phyloP scores from a whole-genome alignment of 2,113 vertebrate species.

The Ciconia maguari region DNA sequence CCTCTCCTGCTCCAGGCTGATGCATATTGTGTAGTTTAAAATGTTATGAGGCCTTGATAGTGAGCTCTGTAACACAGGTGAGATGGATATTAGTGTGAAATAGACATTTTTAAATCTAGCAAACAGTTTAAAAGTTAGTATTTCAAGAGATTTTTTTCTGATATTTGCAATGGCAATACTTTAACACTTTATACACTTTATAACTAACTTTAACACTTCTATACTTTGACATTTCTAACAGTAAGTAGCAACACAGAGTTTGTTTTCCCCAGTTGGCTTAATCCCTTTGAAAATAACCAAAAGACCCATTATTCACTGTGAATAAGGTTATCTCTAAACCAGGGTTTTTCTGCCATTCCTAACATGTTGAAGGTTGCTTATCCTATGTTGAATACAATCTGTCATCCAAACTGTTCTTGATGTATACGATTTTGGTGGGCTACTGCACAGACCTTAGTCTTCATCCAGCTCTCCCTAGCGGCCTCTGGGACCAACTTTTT shows the following conservation, averaged over 20 bases:
- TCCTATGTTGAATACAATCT: neutral
- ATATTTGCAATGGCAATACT: neutral
- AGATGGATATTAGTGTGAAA: neutral
- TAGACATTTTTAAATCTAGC: neutral
- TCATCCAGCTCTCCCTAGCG: neutral
- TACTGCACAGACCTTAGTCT: neutral
- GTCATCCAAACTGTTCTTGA: neutral
- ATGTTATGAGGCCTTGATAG: neutral
- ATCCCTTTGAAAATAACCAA: neutral
- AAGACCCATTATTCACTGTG: neutral
- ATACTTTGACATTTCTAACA: neutral
- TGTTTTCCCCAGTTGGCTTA: neutral
- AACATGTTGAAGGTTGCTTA: neutral
- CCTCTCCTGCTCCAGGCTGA: neutral
- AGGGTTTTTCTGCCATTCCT: neutral
- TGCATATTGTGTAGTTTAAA: neutral
- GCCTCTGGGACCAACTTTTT: neutral
- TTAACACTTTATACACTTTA: neutral
- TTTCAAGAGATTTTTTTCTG: neutral
- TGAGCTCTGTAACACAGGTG: neutral
- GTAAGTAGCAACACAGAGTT: neutral
- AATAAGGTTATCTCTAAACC: neutral
- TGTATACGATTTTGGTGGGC: neutral
- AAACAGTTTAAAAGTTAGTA: neutral
- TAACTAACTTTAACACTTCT: too few species aligned